Base-by-base conservation (phyloP, 2,888 invertebrate genomes). In the Papilio gigon region DNA sequence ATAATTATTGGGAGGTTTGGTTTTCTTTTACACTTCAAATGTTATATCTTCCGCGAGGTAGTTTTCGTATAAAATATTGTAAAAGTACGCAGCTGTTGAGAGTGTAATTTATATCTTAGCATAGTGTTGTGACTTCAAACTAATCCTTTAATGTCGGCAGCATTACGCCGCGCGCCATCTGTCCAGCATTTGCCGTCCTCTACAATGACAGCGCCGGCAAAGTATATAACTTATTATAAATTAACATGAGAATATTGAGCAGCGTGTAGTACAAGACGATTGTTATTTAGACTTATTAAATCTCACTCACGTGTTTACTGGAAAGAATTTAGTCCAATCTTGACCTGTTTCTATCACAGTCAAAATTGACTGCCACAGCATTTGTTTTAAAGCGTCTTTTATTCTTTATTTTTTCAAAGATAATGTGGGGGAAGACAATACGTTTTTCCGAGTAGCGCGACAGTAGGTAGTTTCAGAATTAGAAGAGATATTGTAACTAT, bases 141-240 rank as follows among this genome's bases (percentile, higher is more conserved):
- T 65, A 68, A 68, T 68, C 68, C 68, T 68, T 68, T 68, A 65
- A 68, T 60, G 68, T 65, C 60, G 47, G 50, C 58, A 50, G 68
- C 59, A 50, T 65, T 68, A 68, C 40, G 17, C 59, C 44, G 50
- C 25, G 59, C 50, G 33, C 64, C 68, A 68, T 65, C 68, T 65
- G 68, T 68, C 64, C 37, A 50, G 33, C 68, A 60, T 68, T 68
- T 65, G 68, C 64, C 40, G 53, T 42, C 17, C 59, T 64, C 65
- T 64, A 40, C 40, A 59, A 60, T 40, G 63, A 50, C 66, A 60
- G 27, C 25, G 40, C 50, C 47, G 56, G 33, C 17, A 50, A 64
- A 58, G 58, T 64, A 63, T n/a, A 68, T 64, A 35, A 67, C 56
- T 61, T 14, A 27, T 35, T 56, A 22, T 62, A 33, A 47, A 56